Evolutionary conservation across 2,113 vertebrate species (phyloP), one percentile per base, ranked within the genome.

Genomic region (Thomomys bottae): DNA sequence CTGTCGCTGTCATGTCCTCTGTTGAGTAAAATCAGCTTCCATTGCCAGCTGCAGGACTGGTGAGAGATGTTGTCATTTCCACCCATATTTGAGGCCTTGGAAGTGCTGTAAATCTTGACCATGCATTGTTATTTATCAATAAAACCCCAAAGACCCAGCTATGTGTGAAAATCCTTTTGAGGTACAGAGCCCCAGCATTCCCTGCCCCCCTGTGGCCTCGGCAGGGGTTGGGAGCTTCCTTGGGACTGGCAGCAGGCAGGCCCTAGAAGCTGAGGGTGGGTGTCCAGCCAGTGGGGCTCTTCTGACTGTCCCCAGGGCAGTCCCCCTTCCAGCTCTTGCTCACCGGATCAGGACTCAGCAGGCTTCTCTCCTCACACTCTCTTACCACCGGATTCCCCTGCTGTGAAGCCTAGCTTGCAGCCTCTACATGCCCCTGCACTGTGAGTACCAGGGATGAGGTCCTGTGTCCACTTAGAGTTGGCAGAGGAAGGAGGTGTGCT

Each of bases 401-500:
- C 64, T 15, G 64, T 20, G 21, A 54, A 64, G 40, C 20, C 30
- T 32, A 6, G 6, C 70, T 38, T 23, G 6, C 12, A 18, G 68
- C 30, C 28, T 32, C 23, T 21, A 49, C 30, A 4, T 5, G 20
- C 40, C 5, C 8, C 15, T 73, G 6, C 40, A 36, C 17, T 67
- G 64, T 28, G 45, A 4, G 6, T 2, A 1, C 28, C 54, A 3
- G 24, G n/a, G 40, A 0, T 3, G 10, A 20, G 17, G 6, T 3
- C 6, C 54, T 11, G 6, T 26, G 42, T 42, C 63, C 23, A 59
- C 21, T 15, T 24, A 10, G 36, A 2, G 20, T 40, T 14, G 32
- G 2, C 6, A 4, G 42, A 17, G 11, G 63, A 23, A 9, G 23
- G 49, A 20, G 4, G 38, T n/a, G 36, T 9, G 3, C 2, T 30